phyloP scores from a whole-genome alignment of 1,140 invertebrate species.

The Saccostrea cuccullata region DNA sequence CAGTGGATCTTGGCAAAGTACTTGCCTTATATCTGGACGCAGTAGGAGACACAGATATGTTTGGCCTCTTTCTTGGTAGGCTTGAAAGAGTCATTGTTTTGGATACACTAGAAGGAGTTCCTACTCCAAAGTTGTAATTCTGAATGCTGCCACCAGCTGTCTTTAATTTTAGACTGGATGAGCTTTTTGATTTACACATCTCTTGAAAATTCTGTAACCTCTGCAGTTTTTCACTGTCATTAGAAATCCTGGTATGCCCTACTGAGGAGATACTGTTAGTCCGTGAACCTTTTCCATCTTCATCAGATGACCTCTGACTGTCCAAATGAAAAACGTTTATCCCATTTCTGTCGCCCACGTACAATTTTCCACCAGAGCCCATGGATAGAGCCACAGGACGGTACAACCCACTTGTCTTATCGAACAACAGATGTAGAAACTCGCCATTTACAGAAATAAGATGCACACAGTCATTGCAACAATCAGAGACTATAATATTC shows the following conservation, averaged over 20 bases:
- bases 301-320: not conserved
- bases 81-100: not conserved
- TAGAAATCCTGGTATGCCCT: not conserved
- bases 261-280: not conserved
- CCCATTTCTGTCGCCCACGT: slow-evolving; percentile 1
- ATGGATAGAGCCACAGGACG: slow-evolving; percentile 11
- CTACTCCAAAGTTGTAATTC: not conserved
- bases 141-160: not conserved
- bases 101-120: not conserved
- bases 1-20: not conserved
- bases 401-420: not conserved
- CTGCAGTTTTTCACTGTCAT: not conserved
- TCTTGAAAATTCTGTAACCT: not conserved
- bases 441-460: not conserved
- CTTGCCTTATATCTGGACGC: not conserved
- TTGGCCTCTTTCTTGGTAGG: not conserved
- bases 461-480: slow-evolving; percentile 11
- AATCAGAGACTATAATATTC: not conserved
- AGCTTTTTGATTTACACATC: not conserved
- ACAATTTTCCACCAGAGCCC: not conserved
- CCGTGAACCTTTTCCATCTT: not conserved
- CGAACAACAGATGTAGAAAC: not conserved
- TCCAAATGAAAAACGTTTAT: not conserved
- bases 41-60: not conserved
- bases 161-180: not conserved